Evolutionary conservation across 2,797 vertebrate genomes (phyloP).

Genomic region (Melanotaenia nigrans): DNA sequence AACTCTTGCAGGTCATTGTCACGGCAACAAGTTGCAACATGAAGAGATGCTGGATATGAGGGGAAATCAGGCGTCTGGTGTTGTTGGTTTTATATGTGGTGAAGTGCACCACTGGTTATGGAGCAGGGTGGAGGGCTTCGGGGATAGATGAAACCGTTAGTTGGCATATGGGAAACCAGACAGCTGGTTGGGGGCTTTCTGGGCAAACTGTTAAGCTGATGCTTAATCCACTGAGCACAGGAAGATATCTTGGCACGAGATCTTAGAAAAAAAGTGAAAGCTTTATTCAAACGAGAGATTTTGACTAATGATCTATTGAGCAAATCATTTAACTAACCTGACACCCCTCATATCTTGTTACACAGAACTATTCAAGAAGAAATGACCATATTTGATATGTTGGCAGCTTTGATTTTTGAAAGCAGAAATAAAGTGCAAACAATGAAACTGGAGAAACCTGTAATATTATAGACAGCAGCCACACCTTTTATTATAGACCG

Average conservation of each 20-base stretch:
- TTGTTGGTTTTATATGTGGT: slow-evolving; percentile 11
- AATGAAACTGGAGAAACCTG: background rate
- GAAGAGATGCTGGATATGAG: slow-evolving; percentile 25
- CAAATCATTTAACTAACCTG: background rate
- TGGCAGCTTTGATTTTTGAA: background rate
- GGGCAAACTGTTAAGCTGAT: slow-evolving; percentile 7
- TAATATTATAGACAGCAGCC: background rate
- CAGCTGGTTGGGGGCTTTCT: background rate
- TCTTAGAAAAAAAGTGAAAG: background rate
- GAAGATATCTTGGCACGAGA: background rate
- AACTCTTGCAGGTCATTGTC: slow-evolving; percentile 50
- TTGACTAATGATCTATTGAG: background rate
- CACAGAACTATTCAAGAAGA: background rate
- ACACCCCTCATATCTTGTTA: background rate
- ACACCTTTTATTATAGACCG: background rate
- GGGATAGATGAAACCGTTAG: background rate
- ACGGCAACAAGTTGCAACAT: slow-evolving; percentile 56
- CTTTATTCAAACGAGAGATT: background rate
- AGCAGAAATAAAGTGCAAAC: background rate
- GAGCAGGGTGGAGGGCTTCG: slow-evolving; percentile 2
- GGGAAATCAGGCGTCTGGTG: slow-evolving; percentile 9
- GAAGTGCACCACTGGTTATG: slow-evolving; percentile 17
- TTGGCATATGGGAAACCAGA: background rate
- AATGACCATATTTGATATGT: too few relatives aligned
- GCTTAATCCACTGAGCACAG: slow-evolving; percentile 1